These are phyloP conservation scores for Phyllostomus hastatus DNA, from an alignment of 2,113 vertebrate genomes.

Conservation along the genomic window DNA sequence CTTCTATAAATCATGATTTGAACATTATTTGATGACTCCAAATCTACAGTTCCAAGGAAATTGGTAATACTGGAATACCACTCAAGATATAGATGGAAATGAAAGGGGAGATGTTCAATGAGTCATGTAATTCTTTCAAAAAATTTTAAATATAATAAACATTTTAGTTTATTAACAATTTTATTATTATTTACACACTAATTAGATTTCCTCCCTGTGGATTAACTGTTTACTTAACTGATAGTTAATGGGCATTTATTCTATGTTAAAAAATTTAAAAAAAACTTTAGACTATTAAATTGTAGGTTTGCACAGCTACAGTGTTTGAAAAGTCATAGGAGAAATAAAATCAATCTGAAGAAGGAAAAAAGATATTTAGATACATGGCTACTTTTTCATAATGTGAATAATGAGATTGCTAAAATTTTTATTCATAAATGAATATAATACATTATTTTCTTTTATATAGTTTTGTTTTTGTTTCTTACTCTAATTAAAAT, in stretches of 20 bases:
- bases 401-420: background rate
- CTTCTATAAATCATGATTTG: background rate
- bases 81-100: background rate
- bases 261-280: background rate
- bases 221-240: background rate
- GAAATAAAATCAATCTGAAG: background rate
- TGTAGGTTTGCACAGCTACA: background rate
- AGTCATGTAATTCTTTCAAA: background rate
- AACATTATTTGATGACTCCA: background rate
- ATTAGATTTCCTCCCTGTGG: background rate
- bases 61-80: background rate
- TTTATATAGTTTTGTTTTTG: background rate
- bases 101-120: background rate
- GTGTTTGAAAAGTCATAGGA: background rate
- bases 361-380: background rate
- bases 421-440: background rate
- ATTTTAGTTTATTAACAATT: background rate
- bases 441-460: background rate
- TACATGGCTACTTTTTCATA: background rate
- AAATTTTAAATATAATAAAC: background rate
- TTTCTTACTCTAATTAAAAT: background rate
- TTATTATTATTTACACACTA: background rate
- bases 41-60: background rate
- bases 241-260: background rate
- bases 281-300: background rate